Conservation (phyloP, 2,888 invertebrate genomes). For the Ferrisia virgata region DNA sequence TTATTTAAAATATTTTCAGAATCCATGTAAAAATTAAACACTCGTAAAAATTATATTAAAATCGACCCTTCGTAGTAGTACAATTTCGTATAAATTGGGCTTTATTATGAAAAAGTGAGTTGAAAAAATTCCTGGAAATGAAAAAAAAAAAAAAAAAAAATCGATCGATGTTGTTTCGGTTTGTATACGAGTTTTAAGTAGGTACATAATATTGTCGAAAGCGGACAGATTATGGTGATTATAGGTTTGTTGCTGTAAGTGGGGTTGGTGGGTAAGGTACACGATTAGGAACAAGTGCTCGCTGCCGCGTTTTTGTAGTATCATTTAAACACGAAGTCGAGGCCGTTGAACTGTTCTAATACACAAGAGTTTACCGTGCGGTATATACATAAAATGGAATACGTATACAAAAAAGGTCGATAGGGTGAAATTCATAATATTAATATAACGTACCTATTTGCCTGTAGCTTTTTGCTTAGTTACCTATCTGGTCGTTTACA, state of each 20-base stretch:
- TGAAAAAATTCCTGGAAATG: too few relatives aligned
- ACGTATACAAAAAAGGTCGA: not conserved
- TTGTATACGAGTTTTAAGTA: too few relatives aligned
- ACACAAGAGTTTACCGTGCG: not conserved
- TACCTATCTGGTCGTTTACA: not conserved
- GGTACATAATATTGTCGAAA: not conserved
- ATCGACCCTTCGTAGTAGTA: too few relatives aligned
- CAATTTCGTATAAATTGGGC: too few relatives aligned
- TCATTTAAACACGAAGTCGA: not conserved
- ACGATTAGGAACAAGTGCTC: not conserved
- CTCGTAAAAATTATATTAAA: too few relatives aligned
- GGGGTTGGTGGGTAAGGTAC: not conserved
- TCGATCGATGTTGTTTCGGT: not conserved
- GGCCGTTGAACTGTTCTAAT: not conserved
- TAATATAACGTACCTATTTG: not conserved
- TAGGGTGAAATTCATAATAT: slow-evolving; percentile 4
- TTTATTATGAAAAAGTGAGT: too few relatives aligned
- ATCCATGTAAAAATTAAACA: too few relatives aligned
- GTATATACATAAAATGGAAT: not conserved
- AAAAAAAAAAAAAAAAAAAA: too few relatives aligned
- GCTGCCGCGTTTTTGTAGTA: not conserved
- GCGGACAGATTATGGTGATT: not conserved
- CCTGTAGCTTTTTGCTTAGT: too few relatives aligned
- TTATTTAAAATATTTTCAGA: too few relatives aligned
- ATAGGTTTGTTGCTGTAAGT: not conserved